Evolutionary conservation across 2,113 vertebrate genomes (phyloP), one percentile per base, ranked within the genome.

Genomic region (Proteles cristata): DNA sequence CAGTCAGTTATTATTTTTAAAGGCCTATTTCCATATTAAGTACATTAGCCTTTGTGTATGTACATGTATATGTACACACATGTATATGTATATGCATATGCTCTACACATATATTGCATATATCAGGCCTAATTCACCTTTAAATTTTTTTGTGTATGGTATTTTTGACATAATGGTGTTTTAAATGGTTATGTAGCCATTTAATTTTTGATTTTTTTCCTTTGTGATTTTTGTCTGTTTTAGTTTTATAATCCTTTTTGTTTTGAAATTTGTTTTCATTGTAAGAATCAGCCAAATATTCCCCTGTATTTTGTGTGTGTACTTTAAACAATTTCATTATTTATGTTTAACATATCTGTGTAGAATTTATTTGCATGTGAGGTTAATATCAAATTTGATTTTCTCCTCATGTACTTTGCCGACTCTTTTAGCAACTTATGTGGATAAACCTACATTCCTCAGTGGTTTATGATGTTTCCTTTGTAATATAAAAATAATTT

Each of bases 151-250:
- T 86, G 48, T 31, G 4, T 28, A 45, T 71, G 7, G 14, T 68
- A 48, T 87, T 92, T 91, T 93, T 76, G 63, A 86, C 45, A 77
- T 65, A 93, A 15, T 81, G 19, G 2, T 66, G 2, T 73, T 82
- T 79, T 93, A 73, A 81, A 26, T 88, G 14, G 15, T 61, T 95
- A 39, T 48, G 19, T 94, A 58, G 45, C 65, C 65, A 88, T 55
- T 91, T 88, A 83, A 39, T 39, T 39, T 39, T 88, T 89, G 39
- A 85, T 21, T 53, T 92, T 95, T 89, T 71, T 71, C 31, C 43
- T 91, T 76, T 97, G 71, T 91, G 58, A 88, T 76, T 94, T 90
- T 94, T 94, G 28, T 89, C 55, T 92, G 28, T 89, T 97, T 96
- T 96, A 89, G 48, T 82, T 97, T 96, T 94, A 8, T 94, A 84